Base-by-base conservation (phyloP, 2,888 invertebrate genomes). In the Drosophila hawaiiensis region DNA sequence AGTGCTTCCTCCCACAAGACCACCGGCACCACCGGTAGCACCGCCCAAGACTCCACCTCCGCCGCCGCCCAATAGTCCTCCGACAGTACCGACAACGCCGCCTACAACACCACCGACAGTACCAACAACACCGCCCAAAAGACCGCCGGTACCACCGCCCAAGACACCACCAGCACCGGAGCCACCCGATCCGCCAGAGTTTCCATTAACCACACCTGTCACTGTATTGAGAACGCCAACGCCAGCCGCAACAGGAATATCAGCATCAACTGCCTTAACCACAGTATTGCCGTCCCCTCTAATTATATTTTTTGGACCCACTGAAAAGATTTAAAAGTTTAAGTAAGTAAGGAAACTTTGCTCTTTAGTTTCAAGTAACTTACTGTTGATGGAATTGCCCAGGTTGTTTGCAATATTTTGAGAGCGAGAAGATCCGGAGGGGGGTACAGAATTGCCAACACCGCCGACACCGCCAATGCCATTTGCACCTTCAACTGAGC, bases 331-430 rank as follows among this genome's bases (percentile, higher is more conserved):
- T 14, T n/a, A 9, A 25, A 5, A 29, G 33, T 6, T n/a, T 25
- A 9, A 19, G 6, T 49, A 3, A 7, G 25, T 4, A 49, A 14
- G 28, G 19, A 28, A 9, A 49, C 4, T 16, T 7, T 49, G 4
- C 1, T 28, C 2, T 4, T 28, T 25, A 28, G 14, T 14, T 14
- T 16, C 6, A 25, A 47, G 6, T 3, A 14, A 61, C 73, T 68
- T 55, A 75, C 74, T 12, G 12, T 6, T 28, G 2, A 74, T 43
- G 12, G 33, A 47, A 16, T 76, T 76, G 6, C 72, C 76, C 14
- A 47, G 14, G 3, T 4, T 47, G 25, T 68, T 73, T 33, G 72
- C 73, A 4, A 49, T 37, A 7, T 31, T 66, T 2, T 37, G 60
- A 12, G 60, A 58, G 10, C 52, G 2, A 31, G 49, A 22, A 29